Evolutionary conservation across 1,140 invertebrate species (phyloP), one percentile per base, ranked within the genome.

Genomic region (Philopotamus ludificatus): DNA sequence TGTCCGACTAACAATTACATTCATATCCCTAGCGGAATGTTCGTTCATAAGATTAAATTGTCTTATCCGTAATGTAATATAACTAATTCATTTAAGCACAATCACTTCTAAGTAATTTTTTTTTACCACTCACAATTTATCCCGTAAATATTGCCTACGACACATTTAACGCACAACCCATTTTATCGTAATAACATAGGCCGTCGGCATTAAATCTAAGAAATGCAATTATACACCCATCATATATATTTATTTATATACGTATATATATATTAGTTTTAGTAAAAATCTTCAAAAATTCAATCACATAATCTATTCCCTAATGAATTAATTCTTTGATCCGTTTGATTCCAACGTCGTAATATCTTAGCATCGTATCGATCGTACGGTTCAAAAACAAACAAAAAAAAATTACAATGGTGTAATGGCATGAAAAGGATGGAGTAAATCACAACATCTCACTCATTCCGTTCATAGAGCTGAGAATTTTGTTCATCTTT

Each of bases 1-100:
- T 21, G 51, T 15, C 44, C 15, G 41, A 60, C 57, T 60, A 50
- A 61, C 61, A 61, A 61, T 54, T 57, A 49, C 65, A 61, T 58
- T 25, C 41, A 57, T 67, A 66, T 67, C 65, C 68, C 68, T 70
- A 70, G 49, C 55, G 68, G 68, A 70, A 70, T 70, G 68, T 61
- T 63, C 58, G 55, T 63, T 70, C 68, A 70, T 70, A 70, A 70
- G 68, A 70, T 70, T 70, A 67, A 67, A 70, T n/a, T 70, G 65
- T 50, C 68, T 66, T 70, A 70, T 45, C 51, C 25, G 54, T 60
- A 65, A 59, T 23, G 28, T 26, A 65, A 65, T 25, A 61, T 61
- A 63, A 61, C 68, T 70, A 70, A 66, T 59, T 62, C 61, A 70
- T 65, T 58, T 65, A 70, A 70, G 68, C 68, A 70, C 68, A 70